These are phyloP conservation scores for Dryobotodes eremita DNA, from an alignment of 2,888 invertebrate species.

Conservation along the genomic window DNA sequence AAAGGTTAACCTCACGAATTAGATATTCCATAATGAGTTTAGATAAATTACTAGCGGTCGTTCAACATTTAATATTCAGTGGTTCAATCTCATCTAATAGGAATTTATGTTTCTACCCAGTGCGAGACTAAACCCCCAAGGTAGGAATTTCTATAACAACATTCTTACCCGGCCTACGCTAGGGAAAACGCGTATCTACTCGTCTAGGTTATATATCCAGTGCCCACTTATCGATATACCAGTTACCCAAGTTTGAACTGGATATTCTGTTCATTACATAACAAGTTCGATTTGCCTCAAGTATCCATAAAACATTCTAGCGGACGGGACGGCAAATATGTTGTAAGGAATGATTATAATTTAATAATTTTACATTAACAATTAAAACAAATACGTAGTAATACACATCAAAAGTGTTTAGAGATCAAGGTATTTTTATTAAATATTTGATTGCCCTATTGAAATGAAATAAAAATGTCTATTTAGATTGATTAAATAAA, in stretches of 20 bases:
- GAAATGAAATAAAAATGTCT: too few relatives aligned
- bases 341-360: background rate
- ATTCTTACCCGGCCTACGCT: slow-evolving; percentile 55
- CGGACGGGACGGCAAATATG: background rate
- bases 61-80: slow-evolving; percentile 45
- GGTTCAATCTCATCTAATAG: slow-evolving; percentile 40
- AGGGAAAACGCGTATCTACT: slow-evolving; percentile 34
- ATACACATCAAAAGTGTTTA: too few relatives aligned
- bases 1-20: slow-evolving; percentile 4
- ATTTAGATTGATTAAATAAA: too few relatives aligned
- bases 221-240: slow-evolving; percentile 42
- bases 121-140: slow-evolving; percentile 27
- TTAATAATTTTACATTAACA: too few relatives aligned
- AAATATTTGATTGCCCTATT: too few relatives aligned
- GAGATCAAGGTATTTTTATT: too few relatives aligned
- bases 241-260: slow-evolving; percentile 43
- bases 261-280: slow-evolving; percentile 39
- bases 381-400: background rate
- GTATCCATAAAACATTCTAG: slow-evolving; percentile 25
- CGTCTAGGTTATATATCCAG: slow-evolving; percentile 37
- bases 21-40: slow-evolving; percentile 11
- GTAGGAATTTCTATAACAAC: slow-evolving; percentile 60
- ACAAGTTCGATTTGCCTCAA: slow-evolving; percentile 36
- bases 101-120: slow-evolving; percentile 42
- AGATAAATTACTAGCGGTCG: slow-evolving; percentile 10